Evolutionary conservation across 2,113 vertebrate species (phyloP).

Genomic region (Dolichallabes microphthalmus): DNA sequence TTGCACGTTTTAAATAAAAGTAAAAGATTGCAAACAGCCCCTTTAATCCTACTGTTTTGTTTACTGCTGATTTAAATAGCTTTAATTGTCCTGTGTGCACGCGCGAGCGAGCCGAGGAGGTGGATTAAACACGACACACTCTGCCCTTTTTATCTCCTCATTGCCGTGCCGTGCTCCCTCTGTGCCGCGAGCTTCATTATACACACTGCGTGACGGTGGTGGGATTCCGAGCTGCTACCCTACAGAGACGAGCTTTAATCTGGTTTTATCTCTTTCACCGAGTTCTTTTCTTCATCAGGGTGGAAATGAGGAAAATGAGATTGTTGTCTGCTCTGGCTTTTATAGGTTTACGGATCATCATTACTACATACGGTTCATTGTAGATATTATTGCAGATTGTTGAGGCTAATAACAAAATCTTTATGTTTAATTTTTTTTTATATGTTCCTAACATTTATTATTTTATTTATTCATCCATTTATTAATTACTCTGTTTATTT

Average conservation of each 20-base stretch:
- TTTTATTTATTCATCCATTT: no score
- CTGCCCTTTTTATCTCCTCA: slow-evolving; percentile 59
- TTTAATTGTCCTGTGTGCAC: not conserved
- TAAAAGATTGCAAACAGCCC: not conserved
- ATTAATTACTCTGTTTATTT: no score
- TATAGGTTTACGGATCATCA: no score
- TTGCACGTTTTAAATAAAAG: not conserved
- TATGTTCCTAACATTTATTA: no score
- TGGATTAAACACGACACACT: slow-evolving; percentile 55
- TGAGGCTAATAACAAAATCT: no score
- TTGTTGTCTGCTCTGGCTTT: not conserved
- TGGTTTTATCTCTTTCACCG: slow-evolving; percentile 3
- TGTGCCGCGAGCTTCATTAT: slow-evolving; percentile 30
- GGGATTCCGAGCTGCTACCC: not conserved
- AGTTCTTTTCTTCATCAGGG: not conserved
- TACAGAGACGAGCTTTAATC: not conserved
- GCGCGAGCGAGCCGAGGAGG: slow-evolving; percentile 42
- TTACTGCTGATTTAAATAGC: not conserved
- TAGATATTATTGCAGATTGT: no score
- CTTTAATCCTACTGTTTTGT: not conserved
- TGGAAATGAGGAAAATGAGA: not conserved
- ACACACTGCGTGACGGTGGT: not conserved
- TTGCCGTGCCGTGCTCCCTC: slow-evolving; percentile 60
- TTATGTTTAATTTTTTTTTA: no score
- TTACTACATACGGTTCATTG: no score